Evolutionary conservation across 1,140 invertebrate genomes (phyloP).

Genomic region (Psilanteris sp.): DNA sequence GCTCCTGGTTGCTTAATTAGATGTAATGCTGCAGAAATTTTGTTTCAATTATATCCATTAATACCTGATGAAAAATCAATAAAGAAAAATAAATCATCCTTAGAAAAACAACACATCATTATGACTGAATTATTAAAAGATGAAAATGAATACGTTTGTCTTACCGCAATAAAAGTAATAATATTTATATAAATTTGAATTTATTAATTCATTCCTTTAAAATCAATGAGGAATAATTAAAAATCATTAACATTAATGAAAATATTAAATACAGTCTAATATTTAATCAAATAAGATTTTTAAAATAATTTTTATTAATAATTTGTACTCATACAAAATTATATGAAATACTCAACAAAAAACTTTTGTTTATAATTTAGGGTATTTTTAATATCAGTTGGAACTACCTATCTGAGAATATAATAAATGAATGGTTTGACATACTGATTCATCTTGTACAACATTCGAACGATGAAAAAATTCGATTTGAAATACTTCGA

Average conservation of each 20-base stretch:
- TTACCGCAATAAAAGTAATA: slow-evolving; percentile 58
- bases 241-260: too few species aligned
- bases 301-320: too few species aligned
- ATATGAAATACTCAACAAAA: too few species aligned
- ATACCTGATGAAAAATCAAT: not conserved
- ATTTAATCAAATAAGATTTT: too few species aligned
- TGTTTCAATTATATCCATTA: slow-evolving; percentile 53
- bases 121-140: slow-evolving; percentile 55
- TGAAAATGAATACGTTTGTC: slow-evolving; percentile 45
- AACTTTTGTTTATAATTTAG: too few species aligned
- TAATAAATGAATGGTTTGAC: slow-evolving; percentile 47
- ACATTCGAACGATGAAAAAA: slow-evolving; percentile 27
- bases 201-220: too few species aligned
- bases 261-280: too few species aligned
- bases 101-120: slow-evolving; percentile 41
- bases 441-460: slow-evolving; percentile 27
- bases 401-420: slow-evolving; percentile 21
- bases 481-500: slow-evolving; percentile 39
- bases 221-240: too few species aligned
- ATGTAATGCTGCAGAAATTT: slow-evolving; percentile 64
- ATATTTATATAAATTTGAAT: slow-evolving; percentile 3
- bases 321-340: too few species aligned
- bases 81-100: slow-evolving; percentile 23
- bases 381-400: slow-evolving; percentile 53
- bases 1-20: slow-evolving; percentile 47